A percentile compares a stretch with the other conserved stretches of the same genome.
phyloP scores from a whole-genome alignment of 2,797 vertebrate species.

The Fundulus diaphanus region DNA sequence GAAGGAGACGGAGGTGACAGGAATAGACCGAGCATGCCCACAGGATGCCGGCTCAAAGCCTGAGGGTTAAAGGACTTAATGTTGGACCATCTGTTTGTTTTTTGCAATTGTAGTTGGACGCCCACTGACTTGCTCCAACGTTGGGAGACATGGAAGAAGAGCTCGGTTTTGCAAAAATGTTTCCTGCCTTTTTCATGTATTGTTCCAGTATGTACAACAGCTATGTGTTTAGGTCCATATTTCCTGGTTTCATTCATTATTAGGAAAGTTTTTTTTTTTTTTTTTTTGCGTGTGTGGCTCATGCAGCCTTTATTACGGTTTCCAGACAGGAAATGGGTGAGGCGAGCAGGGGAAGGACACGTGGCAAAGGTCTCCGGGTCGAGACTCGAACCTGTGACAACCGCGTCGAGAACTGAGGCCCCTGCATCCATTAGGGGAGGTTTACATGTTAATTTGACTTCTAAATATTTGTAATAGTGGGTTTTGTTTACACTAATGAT shows the following conservation, averaged over 20 bases:
- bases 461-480: neutral
- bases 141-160: neutral
- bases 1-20: constrained; percentile 1
- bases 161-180: neutral
- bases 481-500: too few species aligned
- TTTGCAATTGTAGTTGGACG: neutral
- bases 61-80: neutral
- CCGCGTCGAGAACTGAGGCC: too few species aligned
- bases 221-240: neutral
- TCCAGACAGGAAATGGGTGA: too few species aligned
- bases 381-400: too few species aligned
- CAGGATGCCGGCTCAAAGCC: neutral
- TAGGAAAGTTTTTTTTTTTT: too few species aligned
- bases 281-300: too few species aligned
- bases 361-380: too few species aligned
- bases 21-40: neutral
- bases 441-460: neutral
- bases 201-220: neutral
- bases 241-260: neutral
- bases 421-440: too few species aligned
- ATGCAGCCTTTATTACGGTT: too few species aligned
- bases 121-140: neutral
- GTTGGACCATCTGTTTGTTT: neutral
- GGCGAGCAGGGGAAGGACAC: too few species aligned
- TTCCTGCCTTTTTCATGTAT: neutral